phyloP scores from a whole-genome alignment of 2,797 vertebrate species.

The Chromobotia macracanthus region DNA sequence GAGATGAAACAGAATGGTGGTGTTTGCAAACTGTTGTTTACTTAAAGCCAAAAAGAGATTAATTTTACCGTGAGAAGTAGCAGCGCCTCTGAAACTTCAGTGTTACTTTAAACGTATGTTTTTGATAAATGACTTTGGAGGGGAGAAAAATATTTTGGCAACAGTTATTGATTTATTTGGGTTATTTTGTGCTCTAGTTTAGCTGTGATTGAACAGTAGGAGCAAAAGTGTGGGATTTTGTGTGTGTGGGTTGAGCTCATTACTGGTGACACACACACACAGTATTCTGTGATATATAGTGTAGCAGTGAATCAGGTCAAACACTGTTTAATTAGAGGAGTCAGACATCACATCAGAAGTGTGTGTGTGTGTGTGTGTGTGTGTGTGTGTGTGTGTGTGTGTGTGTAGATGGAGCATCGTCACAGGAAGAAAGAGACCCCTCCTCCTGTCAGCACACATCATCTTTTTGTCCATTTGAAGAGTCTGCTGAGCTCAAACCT shows the following conservation, averaged over 20 bases:
- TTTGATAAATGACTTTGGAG: too few species aligned
- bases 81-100: too few species aligned
- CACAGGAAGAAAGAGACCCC: conserved; percentile 94
- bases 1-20: neutral
- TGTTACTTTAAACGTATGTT: too few species aligned
- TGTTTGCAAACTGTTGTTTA: conserved; percentile 18
- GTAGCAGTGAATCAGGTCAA: conserved; percentile 40
- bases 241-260: too few species aligned
- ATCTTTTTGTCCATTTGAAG: conserved; percentile 95
- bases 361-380: neutral
- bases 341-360: neutral
- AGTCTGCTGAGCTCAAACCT: conserved; percentile 95
- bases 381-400: conserved; percentile 35
- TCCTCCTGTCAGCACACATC: conserved; percentile 90
- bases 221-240: too few species aligned
- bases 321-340: conserved; percentile 42
- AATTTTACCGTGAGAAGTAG: too few species aligned
- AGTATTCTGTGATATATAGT: conserved; percentile 32
- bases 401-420: conserved; percentile 91
- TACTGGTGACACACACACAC: conserved; percentile 8
- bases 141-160: neutral
- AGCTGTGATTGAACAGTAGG: conserved; percentile 24
- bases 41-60: neutral
- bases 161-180: conserved; percentile 21
- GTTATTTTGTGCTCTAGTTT: conserved; percentile 23